A percentile compares a stretch with the other conserved stretches of the same genome.
phyloP scores from a whole-genome alignment of 2,888 invertebrate species.

The Yponomeuta evonymella region DNA sequence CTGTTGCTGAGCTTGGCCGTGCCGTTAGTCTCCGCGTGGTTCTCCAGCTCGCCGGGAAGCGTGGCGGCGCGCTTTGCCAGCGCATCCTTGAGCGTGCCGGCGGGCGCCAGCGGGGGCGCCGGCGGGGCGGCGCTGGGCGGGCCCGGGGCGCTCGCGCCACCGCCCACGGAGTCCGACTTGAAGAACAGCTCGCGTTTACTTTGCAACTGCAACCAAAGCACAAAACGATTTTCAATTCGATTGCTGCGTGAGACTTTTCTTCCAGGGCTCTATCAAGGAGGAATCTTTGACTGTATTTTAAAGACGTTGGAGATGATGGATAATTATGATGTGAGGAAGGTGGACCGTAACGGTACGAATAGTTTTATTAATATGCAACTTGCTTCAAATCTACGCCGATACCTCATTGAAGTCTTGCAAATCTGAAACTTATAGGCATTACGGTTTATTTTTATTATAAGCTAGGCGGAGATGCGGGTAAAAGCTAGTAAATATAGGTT shows the following conservation, averaged over 20 bases:
- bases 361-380: no score
- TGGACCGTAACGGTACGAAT: no score
- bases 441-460: no score
- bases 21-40: constrained; percentile 70
- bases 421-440: no score
- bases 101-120: constrained; percentile 65
- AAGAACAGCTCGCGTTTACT: constrained; percentile 92
- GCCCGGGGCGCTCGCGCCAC: constrained; percentile 65
- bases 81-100: constrained; percentile 71
- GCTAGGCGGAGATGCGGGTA: no score
- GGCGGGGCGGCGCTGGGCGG: constrained; percentile 34
- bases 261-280: no score
- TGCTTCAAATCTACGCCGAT: no score
- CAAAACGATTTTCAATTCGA: not conserved
- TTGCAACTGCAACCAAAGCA: constrained; percentile 78
- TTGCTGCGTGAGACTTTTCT: not conserved
- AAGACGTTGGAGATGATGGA: no score
- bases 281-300: no score
- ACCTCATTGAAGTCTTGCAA: no score
- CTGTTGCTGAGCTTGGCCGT: constrained; percentile 62
- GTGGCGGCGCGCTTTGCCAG: constrained; percentile 64
- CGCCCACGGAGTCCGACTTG: constrained; percentile 80
- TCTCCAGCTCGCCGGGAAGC: constrained; percentile 58
- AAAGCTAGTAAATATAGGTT: no score
- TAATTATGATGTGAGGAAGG: no score